Percentiles rank a stretch among this genome's conserved stretches.
These are phyloP conservation scores for Sardina pilchardus DNA, from an alignment of 2,113 vertebrate species.

Conservation along the genomic window DNA sequence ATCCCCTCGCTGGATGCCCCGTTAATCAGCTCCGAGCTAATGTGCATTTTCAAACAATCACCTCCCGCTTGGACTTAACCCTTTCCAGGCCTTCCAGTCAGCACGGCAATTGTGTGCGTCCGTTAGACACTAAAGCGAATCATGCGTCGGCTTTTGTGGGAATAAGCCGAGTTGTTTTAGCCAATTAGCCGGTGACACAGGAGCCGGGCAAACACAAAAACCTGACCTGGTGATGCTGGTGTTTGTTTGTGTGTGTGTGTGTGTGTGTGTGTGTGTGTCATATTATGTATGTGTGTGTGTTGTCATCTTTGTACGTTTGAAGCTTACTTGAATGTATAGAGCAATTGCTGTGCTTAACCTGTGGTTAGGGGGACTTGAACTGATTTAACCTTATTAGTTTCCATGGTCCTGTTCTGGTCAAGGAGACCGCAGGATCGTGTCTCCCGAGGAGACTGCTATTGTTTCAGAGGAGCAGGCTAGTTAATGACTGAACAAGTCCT, in stretches of 20 bases:
- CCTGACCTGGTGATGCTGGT: not conserved
- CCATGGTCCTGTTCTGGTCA: not conserved
- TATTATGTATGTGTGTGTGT: conserved; percentile 2
- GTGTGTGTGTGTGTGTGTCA: not conserved
- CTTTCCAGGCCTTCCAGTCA: conserved; percentile 74
- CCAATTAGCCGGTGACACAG: conserved; percentile 42
- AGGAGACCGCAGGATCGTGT: not conserved
- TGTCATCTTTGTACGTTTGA: not conserved
- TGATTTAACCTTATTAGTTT: not conserved
- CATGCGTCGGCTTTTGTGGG: conserved; percentile 33
- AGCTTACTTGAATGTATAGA: conserved; percentile 6
- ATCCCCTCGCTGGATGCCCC: conserved; percentile 82
- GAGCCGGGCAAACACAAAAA: conserved; percentile 9
- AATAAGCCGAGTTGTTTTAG: conserved; percentile 38
- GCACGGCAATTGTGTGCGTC: conserved; percentile 11
- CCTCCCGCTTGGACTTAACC: conserved; percentile 77
- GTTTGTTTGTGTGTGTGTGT: not conserved
- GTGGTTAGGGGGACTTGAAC: not conserved
- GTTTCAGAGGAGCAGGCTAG: not conserved
- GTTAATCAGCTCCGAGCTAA: conserved; percentile 84
- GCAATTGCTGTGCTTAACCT: conserved; percentile 33
- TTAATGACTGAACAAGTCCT: conserved; percentile 11
- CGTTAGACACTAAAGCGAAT: conserved; percentile 41
- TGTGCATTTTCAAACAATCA: conserved; percentile 85
- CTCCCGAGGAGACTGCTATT: not conserved